phyloP scores from a whole-genome alignment of 2,113 vertebrate species.

The Zapus hudsonius region DNA sequence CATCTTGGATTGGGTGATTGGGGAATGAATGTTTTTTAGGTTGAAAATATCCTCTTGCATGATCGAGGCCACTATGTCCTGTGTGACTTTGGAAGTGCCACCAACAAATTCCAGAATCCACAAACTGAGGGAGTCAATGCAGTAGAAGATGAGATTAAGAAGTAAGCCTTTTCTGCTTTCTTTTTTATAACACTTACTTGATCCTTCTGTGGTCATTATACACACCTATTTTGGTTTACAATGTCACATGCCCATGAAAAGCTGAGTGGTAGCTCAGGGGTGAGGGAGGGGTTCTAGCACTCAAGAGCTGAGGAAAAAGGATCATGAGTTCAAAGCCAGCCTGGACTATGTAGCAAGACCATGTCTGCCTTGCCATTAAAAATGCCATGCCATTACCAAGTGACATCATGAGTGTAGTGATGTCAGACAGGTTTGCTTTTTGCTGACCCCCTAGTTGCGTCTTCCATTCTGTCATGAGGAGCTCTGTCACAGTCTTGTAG shows the following conservation, averaged over 20 bases:
- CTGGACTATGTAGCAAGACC: background rate
- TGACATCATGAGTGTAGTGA: background rate
- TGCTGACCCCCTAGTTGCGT: slow-evolving; percentile 3
- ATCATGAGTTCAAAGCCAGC: background rate
- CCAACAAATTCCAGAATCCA: slow-evolving; percentile 95
- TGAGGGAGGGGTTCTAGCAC: background rate
- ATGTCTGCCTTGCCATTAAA: background rate
- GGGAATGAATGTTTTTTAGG: slow-evolving; percentile 86
- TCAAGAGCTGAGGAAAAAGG: background rate
- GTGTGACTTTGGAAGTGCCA: slow-evolving; percentile 98
- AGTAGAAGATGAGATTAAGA: slow-evolving; percentile 98
- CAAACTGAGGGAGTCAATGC: slow-evolving; percentile 93
- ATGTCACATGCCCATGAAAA: background rate
- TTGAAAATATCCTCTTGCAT: slow-evolving; percentile 98
- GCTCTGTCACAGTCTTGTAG: background rate
- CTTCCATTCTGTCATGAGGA: slow-evolving; percentile 10
- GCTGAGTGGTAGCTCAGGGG: background rate
- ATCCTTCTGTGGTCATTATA: background rate
- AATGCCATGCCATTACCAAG: background rate
- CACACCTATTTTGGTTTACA: slow-evolving; percentile 7
- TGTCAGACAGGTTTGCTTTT: slow-evolving; percentile 19
- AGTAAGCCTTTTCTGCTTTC: slow-evolving; percentile 86
- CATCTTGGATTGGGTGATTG: slow-evolving; percentile 49
- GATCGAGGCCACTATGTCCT: slow-evolving; percentile 98
- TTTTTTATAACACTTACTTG: background rate